Conservation (phyloP, 2,113 vertebrate genomes). For the Hyla sarda region DNA sequence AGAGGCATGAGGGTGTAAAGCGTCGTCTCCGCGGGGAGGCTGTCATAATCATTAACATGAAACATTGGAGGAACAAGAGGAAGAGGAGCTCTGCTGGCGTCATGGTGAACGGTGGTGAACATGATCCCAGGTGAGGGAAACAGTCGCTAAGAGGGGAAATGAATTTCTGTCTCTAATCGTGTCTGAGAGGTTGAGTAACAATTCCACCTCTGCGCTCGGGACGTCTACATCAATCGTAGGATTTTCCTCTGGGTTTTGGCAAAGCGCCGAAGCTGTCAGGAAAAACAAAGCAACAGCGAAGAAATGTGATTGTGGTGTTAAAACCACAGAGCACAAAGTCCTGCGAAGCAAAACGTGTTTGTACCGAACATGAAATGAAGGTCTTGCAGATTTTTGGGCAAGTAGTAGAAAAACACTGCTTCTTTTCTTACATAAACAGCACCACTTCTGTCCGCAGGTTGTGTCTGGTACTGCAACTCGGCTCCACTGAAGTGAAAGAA, state of each 20-base stretch:
- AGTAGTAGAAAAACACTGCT: too few species aligned
- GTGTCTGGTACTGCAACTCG: too few species aligned
- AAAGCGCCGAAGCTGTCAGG: slow-evolving; percentile 62
- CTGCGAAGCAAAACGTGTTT: slow-evolving; percentile 1
- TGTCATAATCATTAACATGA: not conserved
- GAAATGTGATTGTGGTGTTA: slow-evolving; percentile 65
- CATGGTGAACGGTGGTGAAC: not conserved
- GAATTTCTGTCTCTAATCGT: slow-evolving; percentile 35
- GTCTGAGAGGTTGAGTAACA: not conserved
- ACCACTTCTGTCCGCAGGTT: too few species aligned
- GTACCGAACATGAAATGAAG: not conserved
- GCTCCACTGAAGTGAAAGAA: too few species aligned
- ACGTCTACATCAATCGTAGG: slow-evolving; percentile 62
- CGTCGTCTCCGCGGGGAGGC: not conserved
- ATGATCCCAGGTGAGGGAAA: slow-evolving; percentile 57
- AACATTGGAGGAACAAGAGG: slow-evolving; percentile 23
- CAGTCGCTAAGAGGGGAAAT: slow-evolving; percentile 58
- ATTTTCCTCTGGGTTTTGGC: slow-evolving; percentile 69
- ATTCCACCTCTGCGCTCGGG: slow-evolving; percentile 66
- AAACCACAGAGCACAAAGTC: not conserved
- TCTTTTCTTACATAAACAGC: too few species aligned
- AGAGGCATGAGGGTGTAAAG: not conserved
- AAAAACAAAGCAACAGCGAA: too few species aligned
- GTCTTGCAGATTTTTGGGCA: too few species aligned
- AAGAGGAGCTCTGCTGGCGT: not conserved